Percentiles rank a stretch among this genome's conserved stretches.
Conservation (phyloP, 2,888 invertebrate species). For the Serripes groenlandicus region DNA sequence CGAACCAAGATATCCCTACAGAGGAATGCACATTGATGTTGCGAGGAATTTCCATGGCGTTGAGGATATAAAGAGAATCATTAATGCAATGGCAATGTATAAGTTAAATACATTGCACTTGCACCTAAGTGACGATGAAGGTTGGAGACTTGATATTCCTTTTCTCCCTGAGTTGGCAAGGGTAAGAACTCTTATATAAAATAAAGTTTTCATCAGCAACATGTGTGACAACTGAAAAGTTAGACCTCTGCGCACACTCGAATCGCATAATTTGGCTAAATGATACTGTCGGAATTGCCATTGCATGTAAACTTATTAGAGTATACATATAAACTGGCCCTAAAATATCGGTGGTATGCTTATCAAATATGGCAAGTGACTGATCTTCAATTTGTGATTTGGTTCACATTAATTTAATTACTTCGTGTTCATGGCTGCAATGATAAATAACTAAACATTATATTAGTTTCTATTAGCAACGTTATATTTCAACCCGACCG, state of each 20-base stretch:
- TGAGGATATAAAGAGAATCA: conserved; percentile 71
- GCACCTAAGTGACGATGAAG: conserved; percentile 85
- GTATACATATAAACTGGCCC: background rate
- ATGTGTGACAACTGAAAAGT: too few species aligned
- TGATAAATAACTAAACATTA: too few species aligned
- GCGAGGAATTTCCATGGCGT: conserved; percentile 79
- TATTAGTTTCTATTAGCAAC: too few species aligned
- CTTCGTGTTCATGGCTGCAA: too few species aligned
- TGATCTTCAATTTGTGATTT: too few species aligned
- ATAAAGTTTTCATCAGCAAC: background rate
- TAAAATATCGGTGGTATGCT: too few species aligned
- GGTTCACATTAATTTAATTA: too few species aligned
- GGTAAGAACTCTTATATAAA: conserved; percentile 60
- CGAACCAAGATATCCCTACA: conserved; percentile 72
- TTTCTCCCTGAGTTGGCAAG: conserved; percentile 82
- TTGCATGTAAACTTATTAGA: background rate
- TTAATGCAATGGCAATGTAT: conserved; percentile 84
- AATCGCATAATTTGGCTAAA: too few species aligned
- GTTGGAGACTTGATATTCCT: conserved; percentile 85
- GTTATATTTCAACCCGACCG: too few species aligned
- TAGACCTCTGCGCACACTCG: too few species aligned
- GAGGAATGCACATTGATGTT: conserved; percentile 78
- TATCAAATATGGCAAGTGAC: too few species aligned
- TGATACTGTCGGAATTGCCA: too few species aligned
- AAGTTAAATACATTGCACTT: conserved; percentile 85